Evolutionary conservation across 30 jellyfish, hydroid and myxozoan genomes (phyloP).

Genomic region (Mastigias papua): DNA sequence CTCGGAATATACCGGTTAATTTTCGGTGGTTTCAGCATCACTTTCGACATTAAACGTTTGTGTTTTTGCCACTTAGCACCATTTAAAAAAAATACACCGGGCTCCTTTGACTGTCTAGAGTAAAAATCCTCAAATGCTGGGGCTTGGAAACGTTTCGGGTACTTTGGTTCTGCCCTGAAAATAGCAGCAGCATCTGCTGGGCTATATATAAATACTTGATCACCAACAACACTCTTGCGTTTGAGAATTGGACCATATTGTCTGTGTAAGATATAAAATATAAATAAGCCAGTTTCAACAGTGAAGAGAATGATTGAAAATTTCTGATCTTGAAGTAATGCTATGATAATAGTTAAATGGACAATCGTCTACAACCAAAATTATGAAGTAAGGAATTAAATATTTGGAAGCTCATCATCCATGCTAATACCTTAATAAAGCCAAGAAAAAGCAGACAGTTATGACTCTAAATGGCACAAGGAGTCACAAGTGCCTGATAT

Average conservation of each 20-base stretch:
- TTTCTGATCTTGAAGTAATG: too few species aligned
- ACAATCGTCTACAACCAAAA: too few species aligned
- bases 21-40: conserved; percentile 76
- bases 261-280: not conserved
- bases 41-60: conserved; percentile 37
- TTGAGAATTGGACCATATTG: conserved; percentile 48
- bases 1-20: conserved; percentile 60
- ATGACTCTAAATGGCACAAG: too few species aligned
- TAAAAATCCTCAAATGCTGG: conserved; percentile 38
- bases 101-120: conserved; percentile 38
- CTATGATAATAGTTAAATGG: too few species aligned
- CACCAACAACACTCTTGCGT: not conserved
- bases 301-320: too few species aligned
- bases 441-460: too few species aligned
- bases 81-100: conserved; percentile 79
- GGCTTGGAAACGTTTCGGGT: conserved; percentile 42
- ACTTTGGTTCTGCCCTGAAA: conserved; percentile 56
- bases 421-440: too few species aligned
- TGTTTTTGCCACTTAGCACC: conserved; percentile 77
- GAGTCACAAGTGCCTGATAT: too few species aligned
- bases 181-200: conserved; percentile 65
- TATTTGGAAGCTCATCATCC: too few species aligned
- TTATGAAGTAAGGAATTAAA: too few species aligned
- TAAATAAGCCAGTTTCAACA: too few species aligned
- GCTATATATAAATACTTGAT: conserved; percentile 32